Evolutionary conservation across 64 coral and sea anemone genomes (phyloP), one percentile per base, ranked within the genome.

Genomic region (Acropora tenuis): DNA sequence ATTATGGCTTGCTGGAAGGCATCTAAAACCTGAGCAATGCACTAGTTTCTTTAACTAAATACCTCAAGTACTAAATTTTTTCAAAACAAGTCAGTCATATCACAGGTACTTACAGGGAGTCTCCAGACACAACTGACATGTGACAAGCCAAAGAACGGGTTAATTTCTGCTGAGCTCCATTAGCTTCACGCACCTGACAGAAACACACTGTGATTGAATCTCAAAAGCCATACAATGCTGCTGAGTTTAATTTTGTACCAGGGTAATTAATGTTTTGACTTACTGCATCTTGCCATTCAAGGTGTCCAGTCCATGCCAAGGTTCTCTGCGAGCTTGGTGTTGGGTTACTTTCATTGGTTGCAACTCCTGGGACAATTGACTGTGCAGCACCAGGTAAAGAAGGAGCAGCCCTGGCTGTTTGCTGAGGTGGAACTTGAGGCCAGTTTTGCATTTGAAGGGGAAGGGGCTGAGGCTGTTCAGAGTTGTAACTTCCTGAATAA

Each of bases 251-350:
- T 55, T 66, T 47, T 12, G 45, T 16, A 43, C 7, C 16, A 57
- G 41, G 76, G 8, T 4, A 69, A 20, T 71, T 71, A 30, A 4
- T 4, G 16, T 61, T 19, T 6, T 57, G 1, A 88, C 92, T 91
- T 88, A 98, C 95, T 41, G 95, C 92, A 69, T 98, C 95, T 50
- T 91, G 89, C 95, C 95, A 98, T 72, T 98, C 92, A 11, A 98
- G 69, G 58, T 78, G 82, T 10, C 95, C 95, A 1, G 88, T 94
- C 95, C 95, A 98, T 8, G 89, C 95, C 1, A 93, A 69, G 1
- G 77, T 69, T 88, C 86, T 78, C 53, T 93, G 90, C 50, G 71
- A 2, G 10, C 16, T 50, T 88, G n/a, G 84, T 42, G 63, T 13
- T 10, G 48, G 86, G 69, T 88, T 76, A 19, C 15, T 63, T 18